Base-by-base conservation (phyloP, 2,113 vertebrate species). In the Leiothrix lutea region DNA sequence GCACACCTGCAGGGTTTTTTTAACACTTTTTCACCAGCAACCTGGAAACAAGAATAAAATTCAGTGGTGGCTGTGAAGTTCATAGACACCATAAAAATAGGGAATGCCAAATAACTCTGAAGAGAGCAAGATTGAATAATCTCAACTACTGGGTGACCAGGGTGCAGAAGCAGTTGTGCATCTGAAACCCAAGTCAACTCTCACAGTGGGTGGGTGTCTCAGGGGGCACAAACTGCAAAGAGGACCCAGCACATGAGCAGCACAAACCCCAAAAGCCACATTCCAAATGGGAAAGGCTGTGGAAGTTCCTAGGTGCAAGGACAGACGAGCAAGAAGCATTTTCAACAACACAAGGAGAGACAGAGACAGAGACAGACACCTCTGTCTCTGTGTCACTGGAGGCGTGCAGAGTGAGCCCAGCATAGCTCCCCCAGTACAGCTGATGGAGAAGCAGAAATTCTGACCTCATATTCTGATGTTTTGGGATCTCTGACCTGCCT, bases 241-340 rank as follows among this genome's bases (percentile, higher is more conserved):
- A 57, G n/a, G 36, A 78, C 9, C 21, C 26, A 69, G 21, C 29
- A 72, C 8, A 1, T 1, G 42, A 84, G 12, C 60, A 65, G 24
- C 25, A 28, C 35, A 53, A 79, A 28, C 31, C 31, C 11, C 16
- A 14, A 48, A n/a, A 31, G 12, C 10, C 57, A 60, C 0, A 0
- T 14, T 84, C 29, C 64, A 36, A 42, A 54, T 0, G 1, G 51
- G 28, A 67, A n/a, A 62, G 57, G 66, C 61, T 45, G 29, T 23
- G 45, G 36, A 12, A 45, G 33, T 17, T 51, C 61, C 74, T 15
- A 65, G 26, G 26, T 28, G 35, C 58, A 67, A 58, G 28, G 28
- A 44, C 0, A 86, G 47, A 58, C 0, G 8, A 83, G 25, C 14
- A 65, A 45, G 35, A 74, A 67, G 15, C 8, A 14, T 28, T 75